phyloP scores from a whole-genome alignment of 2,113 vertebrate species.

The Crotalus viridis region DNA sequence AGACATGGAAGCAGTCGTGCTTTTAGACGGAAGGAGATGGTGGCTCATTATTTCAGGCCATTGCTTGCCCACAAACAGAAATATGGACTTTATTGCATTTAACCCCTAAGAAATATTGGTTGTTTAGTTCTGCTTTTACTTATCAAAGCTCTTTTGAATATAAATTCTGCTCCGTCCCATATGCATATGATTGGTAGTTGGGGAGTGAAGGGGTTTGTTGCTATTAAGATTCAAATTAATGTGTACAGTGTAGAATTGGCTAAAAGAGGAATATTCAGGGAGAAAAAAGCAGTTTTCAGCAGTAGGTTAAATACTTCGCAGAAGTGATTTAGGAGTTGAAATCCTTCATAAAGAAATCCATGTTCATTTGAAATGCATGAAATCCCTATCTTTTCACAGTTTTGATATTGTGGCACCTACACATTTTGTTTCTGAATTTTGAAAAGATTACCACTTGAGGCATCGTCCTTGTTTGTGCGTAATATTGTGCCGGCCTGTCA shows the following conservation, averaged over 20 bases:
- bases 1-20: not conserved
- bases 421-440: not conserved
- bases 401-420: not conserved
- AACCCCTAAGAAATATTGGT: not conserved
- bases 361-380: not conserved
- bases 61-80: not conserved
- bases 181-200: not conserved
- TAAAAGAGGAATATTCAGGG: not conserved
- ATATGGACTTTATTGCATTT: not conserved
- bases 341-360: not conserved
- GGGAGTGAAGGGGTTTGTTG: not conserved
- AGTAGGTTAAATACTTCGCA: not conserved
- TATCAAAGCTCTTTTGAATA: not conserved
- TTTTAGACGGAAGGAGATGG: not conserved
- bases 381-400: not conserved
- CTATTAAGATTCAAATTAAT: not conserved
- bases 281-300: not conserved
- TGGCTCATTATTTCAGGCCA: not conserved
- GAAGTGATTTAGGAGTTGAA: not conserved
- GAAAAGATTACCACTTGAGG: not conserved
- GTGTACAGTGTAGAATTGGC: not conserved
- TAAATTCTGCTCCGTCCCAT: not conserved
- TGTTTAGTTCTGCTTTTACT: not conserved
- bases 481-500: constrained; percentile 13
- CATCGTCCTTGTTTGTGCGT: not conserved